phyloP scores from a whole-genome alignment of 2,797 vertebrate species.

The Oreonectes daqikongensis region DNA sequence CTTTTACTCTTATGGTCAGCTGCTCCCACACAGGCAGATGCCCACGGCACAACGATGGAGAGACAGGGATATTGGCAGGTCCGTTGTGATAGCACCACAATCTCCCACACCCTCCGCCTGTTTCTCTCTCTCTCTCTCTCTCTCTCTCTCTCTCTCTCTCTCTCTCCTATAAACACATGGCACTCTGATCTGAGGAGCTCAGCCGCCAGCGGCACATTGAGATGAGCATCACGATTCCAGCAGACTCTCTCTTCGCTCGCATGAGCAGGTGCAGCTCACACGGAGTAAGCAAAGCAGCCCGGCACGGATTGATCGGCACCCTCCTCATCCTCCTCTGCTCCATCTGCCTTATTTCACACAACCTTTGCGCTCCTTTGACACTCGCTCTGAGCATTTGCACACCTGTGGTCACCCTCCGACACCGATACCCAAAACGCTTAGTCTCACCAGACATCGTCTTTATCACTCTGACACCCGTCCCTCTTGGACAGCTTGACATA shows the following conservation, averaged over 20 bases:
- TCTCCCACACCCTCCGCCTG: constrained; percentile 31
- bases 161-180: constrained; percentile 47
- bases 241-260: constrained; percentile 64
- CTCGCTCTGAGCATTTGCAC: constrained; percentile 29
- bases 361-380: constrained; percentile 41
- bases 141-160: not conserved
- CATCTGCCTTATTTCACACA: constrained; percentile 37
- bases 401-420: not conserved
- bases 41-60: constrained; percentile 47
- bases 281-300: constrained; percentile 59
- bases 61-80: constrained; percentile 43
- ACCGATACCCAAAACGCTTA: not conserved
- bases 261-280: constrained; percentile 68
- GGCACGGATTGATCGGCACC: constrained; percentile 44
- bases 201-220: constrained; percentile 56
- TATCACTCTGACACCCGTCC: constrained; percentile 1
- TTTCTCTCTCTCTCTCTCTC: not conserved
- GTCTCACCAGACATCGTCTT: constrained; percentile 12
- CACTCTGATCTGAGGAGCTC: constrained; percentile 48
- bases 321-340: constrained; percentile 44
- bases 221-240: constrained; percentile 61
- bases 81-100: constrained; percentile 37
- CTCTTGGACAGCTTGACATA: constrained; percentile 44
- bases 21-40: constrained; percentile 52
- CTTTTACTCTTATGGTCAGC: constrained; percentile 34